phyloP scores from a whole-genome alignment of 2,797 vertebrate species.

The Benthosema pterotum region DNA sequence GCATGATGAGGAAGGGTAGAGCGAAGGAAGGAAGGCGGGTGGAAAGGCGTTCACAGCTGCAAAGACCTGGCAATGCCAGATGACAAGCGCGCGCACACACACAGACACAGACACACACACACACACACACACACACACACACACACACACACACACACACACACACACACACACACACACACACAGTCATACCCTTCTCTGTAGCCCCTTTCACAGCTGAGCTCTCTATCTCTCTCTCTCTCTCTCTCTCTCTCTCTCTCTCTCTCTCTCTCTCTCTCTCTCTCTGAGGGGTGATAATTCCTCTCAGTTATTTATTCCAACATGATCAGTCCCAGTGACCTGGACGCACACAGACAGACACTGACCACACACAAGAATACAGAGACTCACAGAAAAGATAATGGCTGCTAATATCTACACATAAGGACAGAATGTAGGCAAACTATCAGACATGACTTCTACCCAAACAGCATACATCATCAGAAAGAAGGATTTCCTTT shows the following conservation, averaged over 20 bases:
- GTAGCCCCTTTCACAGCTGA: slow-evolving; percentile 36
- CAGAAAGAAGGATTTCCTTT: neutral
- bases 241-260: slow-evolving; percentile 2
- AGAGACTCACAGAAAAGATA: neutral
- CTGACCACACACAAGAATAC: slow-evolving; percentile 21
- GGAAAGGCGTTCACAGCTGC: slow-evolving; percentile 22
- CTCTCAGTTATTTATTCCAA: slow-evolving; percentile 68
- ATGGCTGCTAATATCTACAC: neutral
- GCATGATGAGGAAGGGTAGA: neutral
- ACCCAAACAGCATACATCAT: neutral
- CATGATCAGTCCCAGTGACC: slow-evolving; percentile 56
- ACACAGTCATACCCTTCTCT: slow-evolving; percentile 11
- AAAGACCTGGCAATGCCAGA: slow-evolving; percentile 13
- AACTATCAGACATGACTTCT: neutral
- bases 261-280: neutral
- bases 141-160: neutral
- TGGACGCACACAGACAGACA: slow-evolving; percentile 9
- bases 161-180: slow-evolving; percentile 8
- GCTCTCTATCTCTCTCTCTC: slow-evolving; percentile 3
- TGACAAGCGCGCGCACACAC: neutral
- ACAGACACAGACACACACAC: neutral
- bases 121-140: slow-evolving; percentile 1
- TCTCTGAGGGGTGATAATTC: slow-evolving; percentile 56
- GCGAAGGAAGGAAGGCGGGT: slow-evolving; percentile 5
- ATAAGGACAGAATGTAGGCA: neutral